phyloP scores from a whole-genome alignment of 2,888 invertebrate genomes.

The Sycophila texana region DNA sequence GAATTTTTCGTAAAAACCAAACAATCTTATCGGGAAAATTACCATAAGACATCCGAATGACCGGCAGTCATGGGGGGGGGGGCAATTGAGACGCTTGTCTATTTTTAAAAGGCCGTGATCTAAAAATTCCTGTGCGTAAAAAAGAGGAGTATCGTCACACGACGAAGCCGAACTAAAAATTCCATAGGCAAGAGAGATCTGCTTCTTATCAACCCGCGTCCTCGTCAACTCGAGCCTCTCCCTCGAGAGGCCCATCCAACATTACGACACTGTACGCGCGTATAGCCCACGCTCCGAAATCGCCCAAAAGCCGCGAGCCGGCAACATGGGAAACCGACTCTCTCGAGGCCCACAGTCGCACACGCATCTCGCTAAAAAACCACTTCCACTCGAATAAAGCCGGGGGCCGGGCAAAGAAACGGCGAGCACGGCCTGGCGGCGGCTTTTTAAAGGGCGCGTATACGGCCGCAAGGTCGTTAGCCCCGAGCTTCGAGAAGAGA shows the following conservation, averaged over 20 bases:
- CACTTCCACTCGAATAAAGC: constrained; percentile 59
- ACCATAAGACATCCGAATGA: constrained; percentile 8
- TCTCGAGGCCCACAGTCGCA: too few relatives aligned
- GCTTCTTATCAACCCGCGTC: constrained; percentile 51
- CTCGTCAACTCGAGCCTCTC: constrained; percentile 34
- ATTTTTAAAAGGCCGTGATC: constrained; percentile 30
- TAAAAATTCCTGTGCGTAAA: constrained; percentile 10
- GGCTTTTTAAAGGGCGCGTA: constrained; percentile 63
- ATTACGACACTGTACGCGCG: constrained; percentile 19
- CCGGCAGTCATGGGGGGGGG: neutral
- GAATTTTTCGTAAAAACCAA: too few relatives aligned
- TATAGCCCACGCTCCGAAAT: neutral
- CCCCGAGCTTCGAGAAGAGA: constrained; percentile 60
- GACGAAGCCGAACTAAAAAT: constrained; percentile 26
- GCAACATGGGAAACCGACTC: too few relatives aligned
- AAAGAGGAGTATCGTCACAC: neutral
- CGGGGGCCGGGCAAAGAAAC: constrained; percentile 1
- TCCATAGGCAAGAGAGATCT: constrained; percentile 26
- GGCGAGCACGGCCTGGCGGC: constrained; percentile 2
- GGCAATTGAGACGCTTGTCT: constrained; percentile 2
- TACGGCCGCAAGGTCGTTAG: constrained; percentile 65
- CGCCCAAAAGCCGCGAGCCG: neutral
- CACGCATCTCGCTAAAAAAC: constrained; percentile 55
- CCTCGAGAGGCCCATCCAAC: constrained; percentile 40
- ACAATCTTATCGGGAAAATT: neutral